These are phyloP conservation scores for Cantharis flavilabris DNA, from an alignment of 2,888 invertebrate species.

Conservation along the genomic window DNA sequence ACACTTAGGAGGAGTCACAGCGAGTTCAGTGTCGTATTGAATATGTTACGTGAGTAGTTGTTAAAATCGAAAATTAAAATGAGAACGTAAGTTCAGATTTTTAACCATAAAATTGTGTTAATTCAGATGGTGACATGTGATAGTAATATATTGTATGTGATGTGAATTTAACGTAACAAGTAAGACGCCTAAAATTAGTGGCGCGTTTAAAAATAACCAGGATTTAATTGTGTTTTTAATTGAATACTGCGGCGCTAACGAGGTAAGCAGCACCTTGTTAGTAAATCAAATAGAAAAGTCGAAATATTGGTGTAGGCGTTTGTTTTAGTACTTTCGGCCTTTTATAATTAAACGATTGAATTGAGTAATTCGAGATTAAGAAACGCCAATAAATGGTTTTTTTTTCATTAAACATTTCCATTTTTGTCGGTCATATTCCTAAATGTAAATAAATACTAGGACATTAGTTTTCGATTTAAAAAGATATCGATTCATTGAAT, in stretches of 20 bases:
- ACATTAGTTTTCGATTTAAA: neutral
- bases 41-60: neutral
- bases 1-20: neutral
- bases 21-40: neutral
- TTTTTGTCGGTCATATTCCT: neutral
- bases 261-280: slow-evolving; percentile 31
- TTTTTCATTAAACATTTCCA: neutral
- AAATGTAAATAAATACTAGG: neutral
- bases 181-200: neutral
- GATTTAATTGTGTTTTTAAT: slow-evolving; percentile 33
- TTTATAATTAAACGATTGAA: neutral
- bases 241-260: slow-evolving; percentile 26
- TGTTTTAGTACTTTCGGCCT: slow-evolving; percentile 17
- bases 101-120: neutral
- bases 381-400: neutral
- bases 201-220: slow-evolving; percentile 10
- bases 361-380: neutral
- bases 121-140: neutral
- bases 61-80: neutral
- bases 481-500: neutral
- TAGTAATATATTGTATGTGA: neutral
- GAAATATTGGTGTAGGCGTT: slow-evolving; percentile 23
- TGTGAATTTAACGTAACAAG: neutral
- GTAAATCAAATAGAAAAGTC: slow-evolving; percentile 15
- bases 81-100: neutral